Base-by-base conservation (phyloP, 2,113 vertebrate species). In the Trogon surrucura region DNA sequence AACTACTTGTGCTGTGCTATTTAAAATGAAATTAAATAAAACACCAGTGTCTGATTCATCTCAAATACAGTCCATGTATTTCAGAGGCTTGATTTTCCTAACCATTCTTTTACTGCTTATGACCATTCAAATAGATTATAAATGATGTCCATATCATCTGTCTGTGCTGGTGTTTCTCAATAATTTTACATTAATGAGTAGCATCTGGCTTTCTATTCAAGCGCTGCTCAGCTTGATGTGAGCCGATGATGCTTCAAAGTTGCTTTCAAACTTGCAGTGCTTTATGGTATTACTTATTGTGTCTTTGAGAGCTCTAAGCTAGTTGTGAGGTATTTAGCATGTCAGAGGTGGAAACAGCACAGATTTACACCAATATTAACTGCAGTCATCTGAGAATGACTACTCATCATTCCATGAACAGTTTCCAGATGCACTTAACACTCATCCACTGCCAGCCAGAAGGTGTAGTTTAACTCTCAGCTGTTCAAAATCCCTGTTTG, bases 91-190 rank as follows among this genome's bases (percentile, higher is more conserved):
- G 9, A 6, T 85, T 89, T 34, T 60, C 18, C 25, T 71, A 29
- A 47, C 16, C 27, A 86, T 23, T 47, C 11, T 65, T 83, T 44
- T 10, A 58, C 34, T 13, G 22, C 20, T 80, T 73, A 32, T 2
- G 5, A 61, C 23, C 26, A 30, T 61, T 66, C 70, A 64, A 78
- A 89, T 32, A 29, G 8, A 36, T 80, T 45, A 36, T 13, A 78
- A 50, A 44, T 34, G 2, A 36, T 23, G n/a, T 34, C n/a, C 1
- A 0, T 21, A 32, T 61, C n/a, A 26, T 16, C n/a, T 18, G 0
- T 34, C 71, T 50, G 4, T 6, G 13, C 19, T 51, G 74, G 13
- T 1, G 1, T 65, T 64, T 74, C 38, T 70, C 32, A 2, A 26
- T 15, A 48, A 66, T 34, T 56, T 61, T 38, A 27, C 12, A 5